Base-by-base conservation (phyloP, 1,140 invertebrate genomes). In the Zaprionus vittiger region DNA sequence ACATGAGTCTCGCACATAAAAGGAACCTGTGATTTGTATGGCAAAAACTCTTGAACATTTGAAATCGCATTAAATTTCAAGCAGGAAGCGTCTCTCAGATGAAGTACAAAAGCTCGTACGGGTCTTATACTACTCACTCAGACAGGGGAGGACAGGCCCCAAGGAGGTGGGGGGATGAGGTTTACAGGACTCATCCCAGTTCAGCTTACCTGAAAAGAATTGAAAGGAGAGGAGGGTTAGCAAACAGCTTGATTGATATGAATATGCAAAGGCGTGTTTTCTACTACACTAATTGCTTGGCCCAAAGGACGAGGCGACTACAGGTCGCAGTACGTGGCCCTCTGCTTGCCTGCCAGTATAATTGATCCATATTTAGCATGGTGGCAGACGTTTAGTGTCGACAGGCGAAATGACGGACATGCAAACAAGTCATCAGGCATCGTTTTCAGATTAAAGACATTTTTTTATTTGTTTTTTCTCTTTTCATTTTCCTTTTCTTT, bases 341-440 rank as follows among this genome's bases (percentile, higher is more conserved):
- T 60, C 17, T 38, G n/a, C 17, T n/a, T 37, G 56, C 56, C 55
- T 57, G 49, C 59, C 55, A 57, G 37, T 65, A 76, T 83, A 89
- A 89, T 87, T 83, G 84, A 89, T 83, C 78, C 74, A 83, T 81
- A 87, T 89, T 87, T 79, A 79, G 80, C 77, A 80, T 79, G 83
- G 68, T 70, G 62, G 54, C 41, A 47, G 41, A 59, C 49, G 37
- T 68, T 72, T 56, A 79, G 71, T 83, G 83, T 65, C 80, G 81
- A 89, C 82, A 84, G 79, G 82, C 55, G 63, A 75, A 84, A 83
- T 85, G 82, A 63, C 55, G 66, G 82, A 85, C 84, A 87, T 87
- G 84, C 84, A 83, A 87, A 89, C 70, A 73, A 77, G 60, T 73
- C 84, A 83, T 87, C 81, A 87, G 64, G 59, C 44, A 49, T 44